These are phyloP conservation scores for Dascyllus trimaculatus DNA, from an alignment of 2,113 vertebrate genomes.

Conservation along the genomic window DNA sequence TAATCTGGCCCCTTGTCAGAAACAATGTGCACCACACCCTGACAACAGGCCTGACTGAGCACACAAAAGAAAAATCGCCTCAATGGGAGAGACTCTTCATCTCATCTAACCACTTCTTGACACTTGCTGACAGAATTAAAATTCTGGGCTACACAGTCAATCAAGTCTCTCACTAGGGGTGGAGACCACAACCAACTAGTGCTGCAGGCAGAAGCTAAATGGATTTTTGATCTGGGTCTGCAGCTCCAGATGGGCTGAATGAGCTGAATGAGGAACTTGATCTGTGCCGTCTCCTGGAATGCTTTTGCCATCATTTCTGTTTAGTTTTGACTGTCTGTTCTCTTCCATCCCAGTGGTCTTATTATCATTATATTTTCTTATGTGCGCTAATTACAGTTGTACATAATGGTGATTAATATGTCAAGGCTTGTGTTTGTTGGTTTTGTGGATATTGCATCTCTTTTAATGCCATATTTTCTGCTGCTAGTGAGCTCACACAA, in stretches of 20 bases:
- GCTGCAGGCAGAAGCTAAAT: slow-evolving; percentile 50
- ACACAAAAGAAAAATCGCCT: slow-evolving; percentile 3
- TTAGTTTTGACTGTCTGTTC: background rate
- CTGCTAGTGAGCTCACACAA: background rate
- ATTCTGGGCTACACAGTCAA: slow-evolving; percentile 54
- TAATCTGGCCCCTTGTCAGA: background rate
- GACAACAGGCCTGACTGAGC: background rate
- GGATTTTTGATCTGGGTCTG: slow-evolving; percentile 47
- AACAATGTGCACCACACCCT: background rate
- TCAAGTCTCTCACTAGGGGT: slow-evolving; percentile 47
- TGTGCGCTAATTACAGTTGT: background rate
- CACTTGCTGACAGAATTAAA: slow-evolving; percentile 50
- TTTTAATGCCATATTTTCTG: background rate
- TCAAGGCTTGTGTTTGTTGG: background rate
- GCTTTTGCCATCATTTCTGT: background rate
- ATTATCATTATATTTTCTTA: background rate
- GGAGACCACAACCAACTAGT: slow-evolving; percentile 42
- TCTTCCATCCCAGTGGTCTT: background rate
- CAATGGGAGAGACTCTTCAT: slow-evolving; percentile 24
- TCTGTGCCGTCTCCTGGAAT: background rate
- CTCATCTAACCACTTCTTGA: slow-evolving; percentile 41
- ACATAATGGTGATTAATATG: background rate
- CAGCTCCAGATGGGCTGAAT: slow-evolving; percentile 31
- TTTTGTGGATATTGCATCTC: background rate
- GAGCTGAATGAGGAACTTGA: slow-evolving; percentile 17